Evolutionary conservation across 2,888 invertebrate species (phyloP), one percentile per base, ranked within the genome.

Genomic region (Meiosimyza decipiens): DNA sequence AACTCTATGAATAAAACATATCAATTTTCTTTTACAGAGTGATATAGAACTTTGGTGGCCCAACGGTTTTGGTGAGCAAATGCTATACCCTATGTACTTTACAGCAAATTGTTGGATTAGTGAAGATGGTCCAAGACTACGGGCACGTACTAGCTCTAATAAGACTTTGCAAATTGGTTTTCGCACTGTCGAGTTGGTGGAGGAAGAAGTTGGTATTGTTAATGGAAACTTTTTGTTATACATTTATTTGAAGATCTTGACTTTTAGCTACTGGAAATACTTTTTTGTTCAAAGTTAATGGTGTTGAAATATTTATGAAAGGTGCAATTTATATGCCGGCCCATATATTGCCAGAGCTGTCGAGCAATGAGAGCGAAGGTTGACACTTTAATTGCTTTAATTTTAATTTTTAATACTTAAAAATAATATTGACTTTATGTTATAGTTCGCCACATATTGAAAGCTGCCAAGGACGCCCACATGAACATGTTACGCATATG

Each of bases 401-500:
- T 40, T 13, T 6, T 11, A 7, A 64, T 13, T 64, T 18, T 16
- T 12, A 22, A 49, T 16, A 63, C 33, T n/a, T 28, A 62, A n/a
- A 40, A 40, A 15, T 3, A 3, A 33, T 33, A 40, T 60, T 40
- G 6, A 9, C 9, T 6, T 40, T 77, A 28, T 28, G 28, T 28
- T 74, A 3, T 77, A 87, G 90, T 95, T 50, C 87, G 90, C 54
- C 87, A 90, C 77, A 87, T 97, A 15, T 84, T 98, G 28, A 82
- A 87, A 71, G 91, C 94, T 0, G 93, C 93, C 0, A 90, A 90
- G 73, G 90, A 92, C 28, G 91, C 92, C 0, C 91, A 97, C 83
- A 96, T 97, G 94, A 95, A 95, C 81, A 95, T 95, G 92, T 87
- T 99, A 13, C 89, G 99, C 28, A 95, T 99, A 11, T 99, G 98